A percentile compares a stretch with the other conserved stretches of the same genome.
Evolutionary conservation across 2,113 vertebrate genomes (phyloP).

Genomic region (Oryzias melastigma): DNA sequence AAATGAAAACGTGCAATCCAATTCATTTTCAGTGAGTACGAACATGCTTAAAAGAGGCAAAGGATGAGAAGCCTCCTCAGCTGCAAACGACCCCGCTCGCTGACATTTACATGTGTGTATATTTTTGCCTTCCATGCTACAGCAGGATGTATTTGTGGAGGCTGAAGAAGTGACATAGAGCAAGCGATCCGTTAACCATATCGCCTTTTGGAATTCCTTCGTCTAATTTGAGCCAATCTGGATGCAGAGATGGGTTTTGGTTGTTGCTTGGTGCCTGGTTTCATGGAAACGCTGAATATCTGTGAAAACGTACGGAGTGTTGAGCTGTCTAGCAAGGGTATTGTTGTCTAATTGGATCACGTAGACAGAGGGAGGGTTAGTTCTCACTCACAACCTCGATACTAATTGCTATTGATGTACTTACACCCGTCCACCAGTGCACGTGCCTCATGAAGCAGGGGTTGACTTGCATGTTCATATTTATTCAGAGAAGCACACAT

Average conservation of each 20-base stretch:
- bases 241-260: background rate
- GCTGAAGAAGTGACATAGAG: slow-evolving; percentile 31
- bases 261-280: background rate
- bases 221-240: slow-evolving; percentile 24
- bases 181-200: slow-evolving; percentile 19
- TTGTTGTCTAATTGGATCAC: slow-evolving; percentile 79
- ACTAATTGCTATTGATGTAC: slow-evolving; percentile 12
- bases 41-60: no score
- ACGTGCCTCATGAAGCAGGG: slow-evolving; percentile 3
- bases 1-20: no score
- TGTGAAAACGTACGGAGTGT: slow-evolving; percentile 55
- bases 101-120: slow-evolving; percentile 56
- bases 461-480: slow-evolving; percentile 12
- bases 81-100: slow-evolving; percentile 29
- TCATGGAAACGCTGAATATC: background rate
- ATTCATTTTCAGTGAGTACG: no score
- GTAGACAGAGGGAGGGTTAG: slow-evolving; percentile 38
- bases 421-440: background rate
- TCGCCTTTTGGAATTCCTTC: slow-evolving; percentile 17
- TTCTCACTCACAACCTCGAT: slow-evolving; percentile 12
- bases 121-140: slow-evolving; percentile 62
- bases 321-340: slow-evolving; percentile 68
- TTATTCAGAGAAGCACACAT: slow-evolving; percentile 3
- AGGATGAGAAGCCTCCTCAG: slow-evolving; percentile 26
- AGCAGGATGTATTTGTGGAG: slow-evolving; percentile 31